Conservation (phyloP, 1,140 invertebrate genomes). For the Bombus superbus region DNA sequence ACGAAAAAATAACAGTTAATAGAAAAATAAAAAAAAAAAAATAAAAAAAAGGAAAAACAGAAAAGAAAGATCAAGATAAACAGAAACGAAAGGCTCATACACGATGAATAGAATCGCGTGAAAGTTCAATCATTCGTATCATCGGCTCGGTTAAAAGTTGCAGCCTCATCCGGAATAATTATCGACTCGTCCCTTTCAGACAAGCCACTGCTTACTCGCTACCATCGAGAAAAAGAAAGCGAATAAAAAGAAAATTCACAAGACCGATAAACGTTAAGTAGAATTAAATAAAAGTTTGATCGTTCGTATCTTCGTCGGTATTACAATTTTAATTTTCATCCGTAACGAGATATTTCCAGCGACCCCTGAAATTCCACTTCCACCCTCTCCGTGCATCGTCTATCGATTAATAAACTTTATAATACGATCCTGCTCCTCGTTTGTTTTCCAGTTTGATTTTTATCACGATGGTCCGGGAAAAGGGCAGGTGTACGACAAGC, state of each 20-base stretch:
- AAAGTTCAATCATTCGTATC: not conserved
- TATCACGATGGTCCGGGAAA: conserved; percentile 67
- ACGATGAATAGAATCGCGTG: not conserved
- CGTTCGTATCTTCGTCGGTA: not conserved
- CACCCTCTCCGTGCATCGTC: conserved; percentile 62
- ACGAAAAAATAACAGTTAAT: not conserved
- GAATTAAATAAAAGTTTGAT: conserved; percentile 5
- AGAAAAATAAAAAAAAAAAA: too few species aligned
- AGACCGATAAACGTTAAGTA: not conserved
- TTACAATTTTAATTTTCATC: conserved; percentile 28
- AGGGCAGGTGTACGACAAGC: conserved; percentile 62
- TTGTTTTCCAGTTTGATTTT: conserved; percentile 79
- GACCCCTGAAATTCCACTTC: conserved; percentile 42
- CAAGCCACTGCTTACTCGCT: not conserved
- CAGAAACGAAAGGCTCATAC: not conserved
- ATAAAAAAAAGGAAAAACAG: too few species aligned
- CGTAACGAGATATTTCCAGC: conserved; percentile 59
- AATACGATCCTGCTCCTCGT: conserved; percentile 75
- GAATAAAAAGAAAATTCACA: too few species aligned
- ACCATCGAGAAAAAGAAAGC: too few species aligned
- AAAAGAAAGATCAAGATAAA: not conserved
- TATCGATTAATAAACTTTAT: conserved; percentile 82
- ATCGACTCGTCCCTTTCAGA: not conserved
- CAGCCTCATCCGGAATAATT: not conserved
- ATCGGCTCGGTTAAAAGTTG: not conserved